Base-by-base conservation (phyloP, 2,888 invertebrate genomes). In the Sinopyrophorus schimmeli region DNA sequence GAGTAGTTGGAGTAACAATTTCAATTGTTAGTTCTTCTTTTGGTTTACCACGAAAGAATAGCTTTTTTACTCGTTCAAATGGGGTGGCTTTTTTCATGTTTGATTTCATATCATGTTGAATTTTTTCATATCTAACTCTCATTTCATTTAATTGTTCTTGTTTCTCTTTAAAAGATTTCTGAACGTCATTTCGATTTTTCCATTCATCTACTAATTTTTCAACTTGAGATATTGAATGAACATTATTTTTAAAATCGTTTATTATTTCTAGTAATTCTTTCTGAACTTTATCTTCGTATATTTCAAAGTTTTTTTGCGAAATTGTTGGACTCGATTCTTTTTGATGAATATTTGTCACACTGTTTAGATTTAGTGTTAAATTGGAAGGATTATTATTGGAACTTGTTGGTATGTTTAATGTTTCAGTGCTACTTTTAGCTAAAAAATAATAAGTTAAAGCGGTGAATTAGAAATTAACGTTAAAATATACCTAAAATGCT, bases 241-340 rank as follows among this genome's bases (percentile, higher is more conserved):
- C 89, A 65, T 92, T 90, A 65, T 91, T 91, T 70, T 92, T 92
- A 65, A 90, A 92, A 64, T 92, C 91, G 65, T 86, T 89, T 68
- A 92, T 89, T 37, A 92, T 89, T 74, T 92, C 91, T 2, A 87
- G 81, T 47, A 92, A 76, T 67, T 92, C 91, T 54, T 89, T 89
- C 67, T 91, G 86, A 16, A 80, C 79, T 62, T 79, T 76, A 38
- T 75, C 69, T 77, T 75, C 69, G 66, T 20, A 47, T 2, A 43
- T 15, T 10, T 47, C 28, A 27, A 47, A 27, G 17, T 24, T 28
- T 49, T 48, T 48, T 46, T 41, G 35, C 4, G 17, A 20, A 5
- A 28, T 21, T n/a, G 31, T 32, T 4, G 49, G 49, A 28, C 49
- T 49, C 9, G 16, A 3, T 10, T 43, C 43, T 15, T 18, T 34